phyloP scores from a whole-genome alignment of 2,797 vertebrate genomes.

The Silurus aristotelis region DNA sequence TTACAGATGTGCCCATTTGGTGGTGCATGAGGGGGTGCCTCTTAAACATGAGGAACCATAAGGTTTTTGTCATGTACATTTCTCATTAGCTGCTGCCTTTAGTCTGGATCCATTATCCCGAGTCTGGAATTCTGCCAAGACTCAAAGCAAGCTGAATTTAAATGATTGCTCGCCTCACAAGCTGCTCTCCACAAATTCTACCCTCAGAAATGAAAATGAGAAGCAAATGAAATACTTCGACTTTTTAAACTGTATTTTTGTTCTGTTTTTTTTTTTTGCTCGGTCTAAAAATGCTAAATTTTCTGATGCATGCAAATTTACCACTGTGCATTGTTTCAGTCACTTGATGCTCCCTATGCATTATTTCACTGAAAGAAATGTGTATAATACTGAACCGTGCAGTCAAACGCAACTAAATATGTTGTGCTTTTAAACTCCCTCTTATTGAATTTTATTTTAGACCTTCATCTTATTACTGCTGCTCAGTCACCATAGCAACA shows the following conservation, averaged over 20 bases:
- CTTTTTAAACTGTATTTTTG: slow-evolving; percentile 20
- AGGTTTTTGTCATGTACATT: slow-evolving; percentile 60
- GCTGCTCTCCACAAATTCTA: slow-evolving; percentile 37
- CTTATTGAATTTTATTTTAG: slow-evolving; percentile 79
- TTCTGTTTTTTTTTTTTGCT: not conserved
- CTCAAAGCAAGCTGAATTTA: slow-evolving; percentile 66
- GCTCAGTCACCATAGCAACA: slow-evolving; percentile 86
- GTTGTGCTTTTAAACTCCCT: slow-evolving; percentile 76
- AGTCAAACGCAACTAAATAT: slow-evolving; percentile 60
- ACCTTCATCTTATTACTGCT: slow-evolving; percentile 76
- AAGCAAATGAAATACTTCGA: slow-evolving; percentile 36
- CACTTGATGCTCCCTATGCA: slow-evolving; percentile 19
- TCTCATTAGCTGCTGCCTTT: slow-evolving; percentile 66
- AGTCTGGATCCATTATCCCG: slow-evolving; percentile 65
- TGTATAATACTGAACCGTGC: slow-evolving; percentile 73
- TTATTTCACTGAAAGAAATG: slow-evolving; percentile 29
- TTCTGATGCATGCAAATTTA: slow-evolving; percentile 5
- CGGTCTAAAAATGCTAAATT: slow-evolving; percentile 22
- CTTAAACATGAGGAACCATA: slow-evolving; percentile 60
- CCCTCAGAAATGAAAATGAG: slow-evolving; percentile 37
- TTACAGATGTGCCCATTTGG: slow-evolving; percentile 49
- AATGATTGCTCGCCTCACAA: slow-evolving; percentile 47
- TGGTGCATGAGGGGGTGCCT: slow-evolving; percentile 34
- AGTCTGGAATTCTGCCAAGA: slow-evolving; percentile 63
- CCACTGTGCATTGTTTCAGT: slow-evolving; percentile 29